Evolutionary conservation across 30 jellyfish, hydroid and myxozoan genomes (phyloP).

Genomic region (Sanderia malayensis): DNA sequence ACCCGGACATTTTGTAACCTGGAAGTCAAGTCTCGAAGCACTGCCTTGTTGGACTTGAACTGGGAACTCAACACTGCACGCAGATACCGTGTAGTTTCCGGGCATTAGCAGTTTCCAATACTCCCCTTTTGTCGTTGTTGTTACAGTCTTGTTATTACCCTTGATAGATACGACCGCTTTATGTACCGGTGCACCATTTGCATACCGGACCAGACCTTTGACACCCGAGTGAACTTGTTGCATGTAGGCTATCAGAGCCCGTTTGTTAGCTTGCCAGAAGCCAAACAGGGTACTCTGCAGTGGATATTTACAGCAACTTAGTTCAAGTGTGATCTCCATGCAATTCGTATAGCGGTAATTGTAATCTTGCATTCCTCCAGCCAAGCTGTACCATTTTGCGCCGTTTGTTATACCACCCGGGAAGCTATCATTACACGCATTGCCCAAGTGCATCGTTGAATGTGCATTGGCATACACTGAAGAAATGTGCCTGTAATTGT

Average conservation of each 20-base stretch:
- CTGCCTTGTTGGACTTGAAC: conserved; percentile 32
- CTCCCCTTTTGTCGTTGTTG: conserved; percentile 73
- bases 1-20: background rate
- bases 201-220: conserved; percentile 69
- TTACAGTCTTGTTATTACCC: conserved; percentile 53
- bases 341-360: conserved; percentile 87
- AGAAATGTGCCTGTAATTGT: conserved; percentile 86
- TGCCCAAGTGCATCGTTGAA: conserved; percentile 76
- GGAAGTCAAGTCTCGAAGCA: conserved; percentile 54
- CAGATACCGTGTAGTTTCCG: conserved; percentile 66
- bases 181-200: conserved; percentile 39
- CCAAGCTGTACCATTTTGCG: conserved; percentile 82
- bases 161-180: conserved; percentile 48
- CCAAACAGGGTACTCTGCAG: conserved; percentile 1
- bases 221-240: conserved; percentile 85
- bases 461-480: conserved; percentile 73
- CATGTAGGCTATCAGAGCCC: conserved; percentile 65
- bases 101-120: conserved; percentile 91
- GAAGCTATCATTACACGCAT: conserved; percentile 67
- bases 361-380: conserved; percentile 99
- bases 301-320: conserved; percentile 88
- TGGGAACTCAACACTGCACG: background rate
- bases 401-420: conserved; percentile 97
- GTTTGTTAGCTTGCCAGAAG: conserved; percentile 75
- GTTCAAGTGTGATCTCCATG: conserved; percentile 85